Base-by-base conservation (phyloP, 2,888 invertebrate genomes). In the Parnassius glacialis region DNA sequence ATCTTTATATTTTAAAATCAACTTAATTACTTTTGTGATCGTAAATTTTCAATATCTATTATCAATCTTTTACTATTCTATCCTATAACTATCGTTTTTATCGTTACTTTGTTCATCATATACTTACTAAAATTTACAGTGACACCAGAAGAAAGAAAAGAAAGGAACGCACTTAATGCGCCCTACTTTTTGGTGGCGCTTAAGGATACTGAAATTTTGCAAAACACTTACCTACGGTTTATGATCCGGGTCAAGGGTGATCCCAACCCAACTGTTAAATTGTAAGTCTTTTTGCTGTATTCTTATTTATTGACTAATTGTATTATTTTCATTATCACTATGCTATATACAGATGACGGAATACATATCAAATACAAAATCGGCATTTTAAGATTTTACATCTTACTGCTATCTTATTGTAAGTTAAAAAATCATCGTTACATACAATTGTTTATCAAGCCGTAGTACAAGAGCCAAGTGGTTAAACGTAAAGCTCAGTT, bases 201-300 rank as follows among this genome's bases (percentile, higher is more conserved):
- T 65, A 96, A 96, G 78, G 97, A 98, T 78, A 96, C 97, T 0
- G 97, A 98, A 82, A 94, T 98, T 42, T 85, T 97, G 74, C 95
- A 97, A 81, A 95, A 96, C 74, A 97, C 97, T 0, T 96, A 96
- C 76, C 93, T 97, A 61, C 93, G 97, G 44, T 97, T 97, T 81
- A 95, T 97, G 95, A 94, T 97, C 64, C 96, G 96, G 85, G 95
- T 97, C 59, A 95, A 95, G 71, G 97, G 97, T 10, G 95, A 96
- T 73, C 97, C 98, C 1, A 96, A 95, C 78, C 99, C 99, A 1
- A 95, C 95, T 67, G 94, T 99, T 54, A 95, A 94, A 84, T 98
- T 99, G 98, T 98, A 91, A 94, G 96, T 94, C 12, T 54, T 10
- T 12, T 34, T 52, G 5, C 34, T 7, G 34, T 34, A 34, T 34